Evolutionary conservation across 2,113 vertebrate genomes (phyloP), one percentile per base, ranked within the genome.

Genomic region (Galemys pyrenaicus): DNA sequence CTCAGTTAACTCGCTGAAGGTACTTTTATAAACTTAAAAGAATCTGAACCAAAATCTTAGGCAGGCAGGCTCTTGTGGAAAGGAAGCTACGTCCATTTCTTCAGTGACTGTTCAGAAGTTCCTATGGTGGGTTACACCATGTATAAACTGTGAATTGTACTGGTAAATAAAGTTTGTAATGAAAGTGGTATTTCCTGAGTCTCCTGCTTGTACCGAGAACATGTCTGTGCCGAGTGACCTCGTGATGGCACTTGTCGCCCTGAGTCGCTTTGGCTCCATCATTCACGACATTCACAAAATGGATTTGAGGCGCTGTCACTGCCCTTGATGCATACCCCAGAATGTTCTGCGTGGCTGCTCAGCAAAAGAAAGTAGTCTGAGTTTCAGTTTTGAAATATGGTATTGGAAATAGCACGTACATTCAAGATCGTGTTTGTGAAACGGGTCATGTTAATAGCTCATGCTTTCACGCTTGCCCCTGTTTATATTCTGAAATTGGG

Each of bases 151-250:
- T 98, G 98, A 98, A 98, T 97, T 97, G 98, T 98, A 98, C 94
- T 96, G 98, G 98, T 97, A 97, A 98, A 98, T 98, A 98, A 98
- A 98, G 96, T 98, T 98, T 98, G 98, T 98, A 98, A 98, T 98
- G 96, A 98, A 98, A 98, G 97, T 88, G 95, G 81, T 68, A 87
- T 90, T 98, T 97, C 95, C 96, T 86, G 90, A 96, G 97, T 98
- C 96, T 98, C 94, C 95, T 98, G 96, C 95, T 98, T 98, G 94
- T 96, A 44, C 91, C 95, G 82, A 97, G 93, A 93, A 97, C 41
- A 86, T 95, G 84, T 93, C 87, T 94, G n/a, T 80, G 79, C 62
- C 88, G 35, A 90, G 67, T 44, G 51, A 65, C 87, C 44, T 8
- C 32, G 41, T 49, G 58, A 12, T 39, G 84, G 51, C 20, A 39